phyloP scores from a whole-genome alignment of 2,888 invertebrate genomes.

The Microctonus brassicae region DNA sequence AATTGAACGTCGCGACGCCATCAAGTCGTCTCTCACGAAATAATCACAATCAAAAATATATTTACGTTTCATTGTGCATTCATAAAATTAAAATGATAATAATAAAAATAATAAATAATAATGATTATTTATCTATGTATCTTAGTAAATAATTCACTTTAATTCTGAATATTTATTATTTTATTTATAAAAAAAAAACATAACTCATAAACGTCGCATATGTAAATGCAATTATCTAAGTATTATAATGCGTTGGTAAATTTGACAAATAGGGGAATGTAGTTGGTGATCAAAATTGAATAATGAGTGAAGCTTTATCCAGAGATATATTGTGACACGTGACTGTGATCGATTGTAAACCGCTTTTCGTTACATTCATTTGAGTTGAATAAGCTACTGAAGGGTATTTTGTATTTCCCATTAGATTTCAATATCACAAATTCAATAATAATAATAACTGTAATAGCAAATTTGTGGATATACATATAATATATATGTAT shows the following conservation, averaged over 20 bases:
- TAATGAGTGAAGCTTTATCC: constrained; percentile 21
- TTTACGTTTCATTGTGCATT: constrained; percentile 5
- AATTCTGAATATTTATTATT: neutral
- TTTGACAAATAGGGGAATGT: neutral
- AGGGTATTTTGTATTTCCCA: neutral
- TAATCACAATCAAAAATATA: constrained; percentile 12
- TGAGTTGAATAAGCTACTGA: too few species aligned
- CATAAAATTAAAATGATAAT: neutral
- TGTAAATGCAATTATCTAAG: neutral
- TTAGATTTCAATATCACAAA: neutral
- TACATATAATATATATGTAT: neutral
- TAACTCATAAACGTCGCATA: too few species aligned
- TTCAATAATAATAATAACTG: neutral
- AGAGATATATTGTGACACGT: constrained; percentile 8
- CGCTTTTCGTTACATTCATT: constrained; percentile 21
- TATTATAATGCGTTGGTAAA: neutral
- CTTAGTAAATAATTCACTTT: too few species aligned
- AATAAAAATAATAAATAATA: too few species aligned
- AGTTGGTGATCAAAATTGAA: constrained; percentile 10
- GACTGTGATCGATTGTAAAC: constrained; percentile 17
- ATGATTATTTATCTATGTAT: too few species aligned
- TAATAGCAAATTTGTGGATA: neutral
- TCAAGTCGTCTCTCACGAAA: constrained; percentile 33
- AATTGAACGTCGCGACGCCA: constrained; percentile 44
- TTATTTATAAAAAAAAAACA: too few species aligned